These are phyloP conservation scores for Xanthia icteritia DNA, from an alignment of 2,888 invertebrate genomes.

Conservation along the genomic window DNA sequence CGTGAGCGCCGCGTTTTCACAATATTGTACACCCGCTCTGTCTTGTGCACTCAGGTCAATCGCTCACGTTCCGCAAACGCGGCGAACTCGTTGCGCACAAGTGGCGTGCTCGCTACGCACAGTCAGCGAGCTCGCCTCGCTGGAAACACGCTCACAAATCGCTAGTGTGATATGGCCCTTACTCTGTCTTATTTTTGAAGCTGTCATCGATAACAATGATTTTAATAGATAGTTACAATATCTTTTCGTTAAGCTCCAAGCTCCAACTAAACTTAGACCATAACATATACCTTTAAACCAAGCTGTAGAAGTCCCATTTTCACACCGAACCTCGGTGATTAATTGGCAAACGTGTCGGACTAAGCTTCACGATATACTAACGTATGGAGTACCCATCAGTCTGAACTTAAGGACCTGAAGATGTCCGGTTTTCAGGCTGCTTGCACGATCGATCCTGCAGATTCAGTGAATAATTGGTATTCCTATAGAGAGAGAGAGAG, in stretches of 20 bases:
- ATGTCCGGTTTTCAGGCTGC: constrained; percentile 39
- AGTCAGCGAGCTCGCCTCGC: too few species aligned
- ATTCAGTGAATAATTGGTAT: constrained; percentile 3
- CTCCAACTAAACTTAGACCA: neutral
- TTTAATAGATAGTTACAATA: neutral
- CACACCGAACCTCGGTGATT: constrained; percentile 42
- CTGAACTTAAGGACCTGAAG: constrained; percentile 44
- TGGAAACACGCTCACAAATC: too few species aligned
- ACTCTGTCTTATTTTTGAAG: neutral
- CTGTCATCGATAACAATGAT: neutral
- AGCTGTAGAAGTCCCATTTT: constrained; percentile 39
- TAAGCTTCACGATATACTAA: constrained; percentile 39
- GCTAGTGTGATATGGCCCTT: too few species aligned
- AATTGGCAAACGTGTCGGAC: constrained; percentile 51
- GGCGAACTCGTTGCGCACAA: too few species aligned
- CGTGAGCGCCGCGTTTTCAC: too few species aligned
- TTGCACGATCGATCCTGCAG: constrained; percentile 18
- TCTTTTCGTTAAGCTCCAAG: neutral
- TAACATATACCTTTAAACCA: neutral
- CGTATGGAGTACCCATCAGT: constrained; percentile 31
- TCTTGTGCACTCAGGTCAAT: too few species aligned
- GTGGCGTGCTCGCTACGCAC: too few species aligned
- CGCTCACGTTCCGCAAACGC: too few species aligned
- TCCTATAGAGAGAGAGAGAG: neutral
- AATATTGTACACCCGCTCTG: too few species aligned